Base-by-base conservation (phyloP, 2,113 vertebrate species). In the Prinia subflava region DNA sequence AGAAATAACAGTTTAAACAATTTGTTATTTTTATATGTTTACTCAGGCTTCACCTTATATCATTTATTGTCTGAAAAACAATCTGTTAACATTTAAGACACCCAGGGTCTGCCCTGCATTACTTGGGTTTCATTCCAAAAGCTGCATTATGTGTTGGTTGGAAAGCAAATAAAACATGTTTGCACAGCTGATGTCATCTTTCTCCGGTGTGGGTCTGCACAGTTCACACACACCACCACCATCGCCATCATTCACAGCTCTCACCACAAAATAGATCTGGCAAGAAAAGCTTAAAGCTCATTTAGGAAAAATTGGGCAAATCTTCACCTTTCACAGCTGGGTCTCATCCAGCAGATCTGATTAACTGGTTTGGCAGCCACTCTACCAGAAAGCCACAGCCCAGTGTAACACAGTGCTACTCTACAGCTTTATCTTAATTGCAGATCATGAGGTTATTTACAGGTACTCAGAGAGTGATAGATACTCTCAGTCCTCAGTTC, bases 261-360 rank as follows among this genome's bases (percentile, higher is more conserved):
- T 87, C 28, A 1, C 84, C 69, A 47, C 85, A 85, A 64, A 85
- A 90, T 1, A 19, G 12, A 25, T 63, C 71, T 93, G 95, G 90
- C 63, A 83, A 74, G 63, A 73, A 69, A 73, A 90, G 55, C 68
- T n/a, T 42, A 41, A 88, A 90, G 35, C 0, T 0, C 5, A 7
- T 77, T 83, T 79, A 59, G 67, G 56, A 89, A 91, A 84, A 85
- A 92, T 15, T 49, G 59, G 75, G 56, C 67, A 92, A 79, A 91
- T 82, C 65, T 76, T 91, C 89, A 79, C 91, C 85, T 95, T 84
- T 79, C 87, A 31, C 62, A 89, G 65, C 87, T 91, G 78, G 63
- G 53, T 56, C 74, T 89, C 65, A 39, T 69, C 94, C 87, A 73
- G 75, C 49, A 74, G 57, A 47, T 83, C 50, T 64, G 82, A 92